phyloP scores from a whole-genome alignment of 2,888 invertebrate species.

The Lacanobia oleracea region DNA sequence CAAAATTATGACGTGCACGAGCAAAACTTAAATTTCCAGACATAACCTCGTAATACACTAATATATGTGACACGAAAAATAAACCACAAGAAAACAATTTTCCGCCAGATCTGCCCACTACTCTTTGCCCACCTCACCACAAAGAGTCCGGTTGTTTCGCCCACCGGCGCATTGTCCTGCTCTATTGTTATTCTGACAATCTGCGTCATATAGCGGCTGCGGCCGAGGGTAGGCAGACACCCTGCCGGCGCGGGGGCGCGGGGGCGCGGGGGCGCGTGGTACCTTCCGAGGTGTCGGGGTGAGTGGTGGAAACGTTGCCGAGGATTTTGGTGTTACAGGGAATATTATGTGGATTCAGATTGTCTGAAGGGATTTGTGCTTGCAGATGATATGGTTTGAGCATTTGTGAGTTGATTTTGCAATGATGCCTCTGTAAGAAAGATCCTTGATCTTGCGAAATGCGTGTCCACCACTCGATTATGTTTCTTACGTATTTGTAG shows the following conservation, averaged over 20 bases:
- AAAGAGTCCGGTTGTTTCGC: constrained; percentile 85
- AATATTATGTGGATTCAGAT: constrained; percentile 29
- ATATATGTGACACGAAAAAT: not conserved
- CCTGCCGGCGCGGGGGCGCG: constrained; percentile 55
- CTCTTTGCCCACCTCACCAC: constrained; percentile 77
- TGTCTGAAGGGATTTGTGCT: constrained; percentile 7
- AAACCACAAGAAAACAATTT: not conserved
- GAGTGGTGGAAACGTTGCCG: constrained; percentile 49
- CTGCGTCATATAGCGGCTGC: constrained; percentile 68
- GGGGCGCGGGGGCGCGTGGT: constrained; percentile 55
- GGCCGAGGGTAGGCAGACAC: constrained; percentile 46
- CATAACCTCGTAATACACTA: too few species aligned
- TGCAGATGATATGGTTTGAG: not conserved
- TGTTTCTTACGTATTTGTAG: too few species aligned
- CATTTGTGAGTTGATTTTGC: too few species aligned
- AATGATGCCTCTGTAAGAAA: too few species aligned
- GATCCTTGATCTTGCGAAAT: too few species aligned
- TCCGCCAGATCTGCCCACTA: constrained; percentile 57
- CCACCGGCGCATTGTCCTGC: constrained; percentile 84
- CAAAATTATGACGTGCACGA: too few species aligned
- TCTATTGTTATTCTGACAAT: constrained; percentile 86
- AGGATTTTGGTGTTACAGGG: constrained; percentile 35
- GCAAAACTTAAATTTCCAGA: too few species aligned
- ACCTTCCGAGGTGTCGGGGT: constrained; percentile 56
- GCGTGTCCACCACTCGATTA: too few species aligned